Conservation (phyloP, 2,113 vertebrate species). For the Chunga burmeisteri region DNA sequence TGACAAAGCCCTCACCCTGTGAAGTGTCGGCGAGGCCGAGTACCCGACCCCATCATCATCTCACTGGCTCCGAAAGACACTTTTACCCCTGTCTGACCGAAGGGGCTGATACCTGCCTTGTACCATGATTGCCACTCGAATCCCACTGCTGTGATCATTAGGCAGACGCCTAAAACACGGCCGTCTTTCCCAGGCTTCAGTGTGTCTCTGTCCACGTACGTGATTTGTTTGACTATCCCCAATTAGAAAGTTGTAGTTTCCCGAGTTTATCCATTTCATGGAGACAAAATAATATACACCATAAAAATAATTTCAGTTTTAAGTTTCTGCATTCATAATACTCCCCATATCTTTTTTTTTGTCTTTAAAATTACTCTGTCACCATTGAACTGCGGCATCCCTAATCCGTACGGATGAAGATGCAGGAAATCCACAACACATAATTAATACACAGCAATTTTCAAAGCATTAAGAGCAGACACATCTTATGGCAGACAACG, state of each 20-base stretch:
- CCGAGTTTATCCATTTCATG: rapidly evolving
- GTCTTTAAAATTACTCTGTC: background rate
- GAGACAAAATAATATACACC: background rate
- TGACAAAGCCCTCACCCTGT: background rate
- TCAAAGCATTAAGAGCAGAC: background rate
- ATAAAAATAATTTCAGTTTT: background rate
- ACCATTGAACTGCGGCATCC: background rate
- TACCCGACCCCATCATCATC: background rate
- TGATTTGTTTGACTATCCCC: background rate
- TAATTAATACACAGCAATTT: background rate
- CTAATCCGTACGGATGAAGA: background rate
- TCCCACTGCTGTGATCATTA: background rate
- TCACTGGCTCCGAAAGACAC: background rate
- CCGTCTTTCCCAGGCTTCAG: background rate
- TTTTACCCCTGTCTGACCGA: background rate
- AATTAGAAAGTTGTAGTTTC: background rate
- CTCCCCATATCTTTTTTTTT: background rate
- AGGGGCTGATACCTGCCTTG: no score
- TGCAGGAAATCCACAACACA: background rate
- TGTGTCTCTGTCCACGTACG: background rate
- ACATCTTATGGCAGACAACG: background rate
- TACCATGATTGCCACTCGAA: background rate
- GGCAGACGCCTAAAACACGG: rapidly evolving
- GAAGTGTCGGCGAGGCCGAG: background rate
- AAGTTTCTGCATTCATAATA: background rate